phyloP scores from a whole-genome alignment of 2,797 vertebrate genomes.

The Falco peregrinus region DNA sequence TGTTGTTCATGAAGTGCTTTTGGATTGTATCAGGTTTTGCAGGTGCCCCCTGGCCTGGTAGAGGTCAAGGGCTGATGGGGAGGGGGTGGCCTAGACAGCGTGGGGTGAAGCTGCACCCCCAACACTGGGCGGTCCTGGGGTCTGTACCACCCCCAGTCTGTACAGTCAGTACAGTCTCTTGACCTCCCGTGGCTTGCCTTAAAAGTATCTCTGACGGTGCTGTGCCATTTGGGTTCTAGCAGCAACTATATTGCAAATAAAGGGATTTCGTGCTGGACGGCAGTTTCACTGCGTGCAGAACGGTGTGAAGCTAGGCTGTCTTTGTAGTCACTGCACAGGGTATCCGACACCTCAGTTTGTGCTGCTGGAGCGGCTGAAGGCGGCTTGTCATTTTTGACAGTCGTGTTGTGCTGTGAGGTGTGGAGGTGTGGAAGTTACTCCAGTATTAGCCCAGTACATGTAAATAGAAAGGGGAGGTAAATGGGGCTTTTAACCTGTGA shows the following conservation, averaged over 20 bases:
- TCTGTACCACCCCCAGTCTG: background rate
- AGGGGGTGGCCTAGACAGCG: background rate
- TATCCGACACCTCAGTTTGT: background rate
- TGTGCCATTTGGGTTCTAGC: background rate
- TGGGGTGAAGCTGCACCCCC: background rate
- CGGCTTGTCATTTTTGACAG: background rate
- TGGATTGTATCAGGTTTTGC: no score
- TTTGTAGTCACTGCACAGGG: background rate
- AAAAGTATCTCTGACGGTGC: background rate
- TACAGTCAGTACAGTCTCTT: background rate
- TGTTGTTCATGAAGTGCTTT: background rate
- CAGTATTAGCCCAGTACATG: background rate
- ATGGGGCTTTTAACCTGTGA: background rate
- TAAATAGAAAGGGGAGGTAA: background rate
- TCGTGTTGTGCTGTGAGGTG: background rate
- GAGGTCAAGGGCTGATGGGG: background rate
- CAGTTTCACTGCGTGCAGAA: background rate
- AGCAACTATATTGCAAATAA: background rate
- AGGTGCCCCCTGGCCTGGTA: background rate
- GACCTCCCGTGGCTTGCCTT: accelerated
- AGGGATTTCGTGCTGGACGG: background rate
- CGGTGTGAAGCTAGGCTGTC: background rate
- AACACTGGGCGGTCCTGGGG: no score
- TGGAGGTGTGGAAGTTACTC: background rate
- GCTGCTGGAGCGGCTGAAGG: background rate